phyloP scores from a whole-genome alignment of 2,888 invertebrate species.

The Onthophagus sagittarius region DNA sequence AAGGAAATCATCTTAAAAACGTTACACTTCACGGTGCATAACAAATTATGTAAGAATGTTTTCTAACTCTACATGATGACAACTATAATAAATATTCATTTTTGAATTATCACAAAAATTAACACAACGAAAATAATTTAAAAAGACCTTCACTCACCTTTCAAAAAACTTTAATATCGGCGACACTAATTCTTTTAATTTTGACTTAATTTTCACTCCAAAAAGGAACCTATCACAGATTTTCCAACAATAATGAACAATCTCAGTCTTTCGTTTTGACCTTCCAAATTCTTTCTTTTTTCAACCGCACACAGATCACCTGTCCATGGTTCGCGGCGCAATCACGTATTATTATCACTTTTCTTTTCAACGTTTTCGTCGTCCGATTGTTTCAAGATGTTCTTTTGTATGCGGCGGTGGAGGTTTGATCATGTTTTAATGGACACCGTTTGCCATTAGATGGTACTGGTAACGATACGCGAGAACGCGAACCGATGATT shows the following conservation, averaged over 20 bases:
- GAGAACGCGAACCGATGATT: constrained; percentile 18
- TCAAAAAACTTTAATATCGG: background rate
- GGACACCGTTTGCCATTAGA: constrained; percentile 20
- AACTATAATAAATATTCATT: too few relatives aligned
- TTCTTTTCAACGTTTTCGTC: background rate
- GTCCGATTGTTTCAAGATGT: background rate
- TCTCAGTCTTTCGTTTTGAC: background rate
- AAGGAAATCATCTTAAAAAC: too few relatives aligned
- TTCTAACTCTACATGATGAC: too few relatives aligned
- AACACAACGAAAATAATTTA: background rate
- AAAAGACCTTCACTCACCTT: background rate
- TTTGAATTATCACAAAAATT: too few relatives aligned
- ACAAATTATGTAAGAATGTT: too few relatives aligned
- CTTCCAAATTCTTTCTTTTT: background rate
- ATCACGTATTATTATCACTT: background rate
- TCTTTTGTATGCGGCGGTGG: background rate
- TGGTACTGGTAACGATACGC: constrained; percentile 19
- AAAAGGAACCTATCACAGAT: background rate
- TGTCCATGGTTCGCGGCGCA: background rate
- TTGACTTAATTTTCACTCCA: background rate
- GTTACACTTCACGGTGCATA: too few relatives aligned
- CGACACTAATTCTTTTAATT: background rate
- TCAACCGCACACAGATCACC: background rate
- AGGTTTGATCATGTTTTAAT: constrained; percentile 20
- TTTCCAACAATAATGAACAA: background rate